Evolutionary conservation across 23 tunicate genomes (phyloP), one percentile per base, ranked within the genome.

Genomic region (Diplosoma virens): DNA sequence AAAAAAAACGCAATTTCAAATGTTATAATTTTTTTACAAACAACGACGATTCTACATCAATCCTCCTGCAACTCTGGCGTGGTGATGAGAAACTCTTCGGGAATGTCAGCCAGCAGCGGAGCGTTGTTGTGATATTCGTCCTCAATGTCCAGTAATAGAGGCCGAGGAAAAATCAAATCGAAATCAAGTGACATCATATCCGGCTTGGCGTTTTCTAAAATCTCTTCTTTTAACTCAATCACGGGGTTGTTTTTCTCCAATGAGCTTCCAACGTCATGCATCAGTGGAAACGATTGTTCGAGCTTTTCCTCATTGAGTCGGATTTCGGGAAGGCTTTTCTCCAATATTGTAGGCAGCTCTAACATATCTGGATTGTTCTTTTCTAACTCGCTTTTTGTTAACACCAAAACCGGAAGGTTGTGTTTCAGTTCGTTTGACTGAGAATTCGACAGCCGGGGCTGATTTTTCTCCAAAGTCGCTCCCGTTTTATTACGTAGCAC

Each of bases 171-270:
- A 21, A 47, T 36, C 33, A 80, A 35, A 2, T 80, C 77, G 30
- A 80, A 80, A n/a, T 67, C 84, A 30, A 29, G 47, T 6, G 84
- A 80, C 55, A 35, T 21, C 60, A 52, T 66, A 17, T 67, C 77
- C 0, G 35, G 76, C 24, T 54, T 32, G 34, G 33, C 1, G 23
- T 80, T 67, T 30, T 47, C 66, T 4, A 80, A 18, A 0, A 37
- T 33, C 1, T 47, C 70, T 5, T 80, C 32, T 25, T 55, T 54
- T 6, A 52, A 20, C 22, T 67, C 77, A 24, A 80, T 30, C 33
- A 53, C n/a, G 1, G 84, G 84, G 1, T 23, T 27, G 34, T 50
- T 66, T 22, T 55, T 26, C 53, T 52, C 77, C 30, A 80, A 33
- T 1, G 33, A 28, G 1, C 37, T 33, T 16, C 25, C 67, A 25